Percentiles rank a stretch among this genome's conserved stretches.
Evolutionary conservation across 2,888 invertebrate genomes (phyloP).

Genomic region (Amiota communis): DNA sequence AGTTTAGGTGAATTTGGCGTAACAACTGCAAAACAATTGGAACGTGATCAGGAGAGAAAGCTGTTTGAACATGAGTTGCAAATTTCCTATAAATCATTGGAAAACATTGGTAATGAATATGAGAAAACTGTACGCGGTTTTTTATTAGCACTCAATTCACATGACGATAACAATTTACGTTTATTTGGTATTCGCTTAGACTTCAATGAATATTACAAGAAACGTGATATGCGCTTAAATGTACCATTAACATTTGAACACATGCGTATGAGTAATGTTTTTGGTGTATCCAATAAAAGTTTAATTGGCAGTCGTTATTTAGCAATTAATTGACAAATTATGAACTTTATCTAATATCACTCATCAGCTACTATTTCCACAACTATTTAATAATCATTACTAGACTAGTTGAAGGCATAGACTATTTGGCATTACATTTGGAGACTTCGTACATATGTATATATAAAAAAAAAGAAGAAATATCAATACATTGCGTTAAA

Average conservation of each 20-base stretch:
- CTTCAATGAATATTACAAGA: constrained; percentile 96
- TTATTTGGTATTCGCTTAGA: constrained; percentile 93
- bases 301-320: not conserved
- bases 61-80: constrained; percentile 68
- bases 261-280: constrained; percentile 77
- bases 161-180: constrained; percentile 89
- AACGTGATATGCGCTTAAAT: constrained; percentile 84
- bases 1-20: constrained; percentile 64
- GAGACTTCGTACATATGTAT: too few relatives aligned
- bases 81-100: constrained; percentile 61
- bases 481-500: too few relatives aligned
- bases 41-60: constrained; percentile 70
- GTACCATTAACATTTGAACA: constrained; percentile 79
- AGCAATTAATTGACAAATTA: constrained; percentile 11
- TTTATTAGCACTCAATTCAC: constrained; percentile 86
- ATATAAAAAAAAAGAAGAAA: too few relatives aligned
- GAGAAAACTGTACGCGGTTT: constrained; percentile 90
- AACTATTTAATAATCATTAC: too few relatives aligned
- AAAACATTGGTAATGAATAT: constrained; percentile 66
- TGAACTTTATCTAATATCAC: not conserved
- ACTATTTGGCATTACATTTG: too few relatives aligned
- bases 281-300: constrained; percentile 27
- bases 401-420: not conserved
- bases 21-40: constrained; percentile 66
- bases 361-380: too few relatives aligned